Conservation (phyloP, 1,140 invertebrate species). For the Alviniconcha marisindica region DNA sequence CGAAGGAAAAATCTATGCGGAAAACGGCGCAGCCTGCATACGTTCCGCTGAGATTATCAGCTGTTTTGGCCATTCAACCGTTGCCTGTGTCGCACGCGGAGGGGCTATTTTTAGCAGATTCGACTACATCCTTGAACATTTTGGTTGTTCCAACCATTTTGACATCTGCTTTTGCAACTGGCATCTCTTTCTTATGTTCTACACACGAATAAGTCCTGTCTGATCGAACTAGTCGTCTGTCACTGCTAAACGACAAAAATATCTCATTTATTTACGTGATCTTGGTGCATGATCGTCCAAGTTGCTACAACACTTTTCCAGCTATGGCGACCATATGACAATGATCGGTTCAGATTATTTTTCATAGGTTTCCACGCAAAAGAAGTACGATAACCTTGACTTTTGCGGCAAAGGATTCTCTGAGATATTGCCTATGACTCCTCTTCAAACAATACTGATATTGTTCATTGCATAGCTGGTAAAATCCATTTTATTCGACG, state of each 20-base stretch:
- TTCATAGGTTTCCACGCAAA: neutral
- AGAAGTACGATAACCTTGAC: no score
- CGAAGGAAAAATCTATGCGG: neutral
- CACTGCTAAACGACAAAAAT: no score
- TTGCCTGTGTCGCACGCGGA: constrained; percentile 6
- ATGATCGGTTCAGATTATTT: constrained; percentile 33
- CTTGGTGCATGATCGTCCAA: constrained; percentile 20
- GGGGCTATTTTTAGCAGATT: constrained; percentile 20
- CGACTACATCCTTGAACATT: neutral
- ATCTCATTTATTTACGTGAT: neutral
- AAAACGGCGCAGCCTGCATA: no score
- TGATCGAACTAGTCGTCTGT: no score
- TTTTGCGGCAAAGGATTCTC: no score
- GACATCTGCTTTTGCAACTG: no score
- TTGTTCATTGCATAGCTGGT: neutral
- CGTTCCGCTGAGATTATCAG: no score
- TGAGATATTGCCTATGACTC: neutral
- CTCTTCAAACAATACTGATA: neutral
- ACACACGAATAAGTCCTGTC: no score
- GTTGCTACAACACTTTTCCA: constrained; percentile 48
- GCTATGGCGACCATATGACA: constrained; percentile 49
- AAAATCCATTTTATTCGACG: constrained; percentile 3
- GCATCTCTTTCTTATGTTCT: no score
- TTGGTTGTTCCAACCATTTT: neutral
- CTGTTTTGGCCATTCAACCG: no score